Base-by-base conservation (phyloP, 2,113 vertebrate species). In the Gobius niger region DNA sequence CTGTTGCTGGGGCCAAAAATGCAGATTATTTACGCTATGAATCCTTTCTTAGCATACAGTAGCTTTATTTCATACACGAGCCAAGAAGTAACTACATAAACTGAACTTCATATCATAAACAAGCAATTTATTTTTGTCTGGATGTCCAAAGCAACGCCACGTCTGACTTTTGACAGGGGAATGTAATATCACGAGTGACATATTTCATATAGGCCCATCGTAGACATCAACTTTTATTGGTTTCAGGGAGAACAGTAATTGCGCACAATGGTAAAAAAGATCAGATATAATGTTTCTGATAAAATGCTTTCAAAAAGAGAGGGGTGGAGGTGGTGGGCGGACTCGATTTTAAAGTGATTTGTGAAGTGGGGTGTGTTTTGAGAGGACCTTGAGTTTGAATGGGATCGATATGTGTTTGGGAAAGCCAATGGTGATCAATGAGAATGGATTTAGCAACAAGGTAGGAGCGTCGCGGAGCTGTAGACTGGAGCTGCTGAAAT, bases 341-440 rank as follows among this genome's bases (percentile, higher is more conserved):
- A 60, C 81, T 86, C 86, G 70, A 79, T 88, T 90, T 83, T 76
- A 78, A 85, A 84, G 86, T 85, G 81, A 82, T 81, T 76, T 79
- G 78, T 83, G 71, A 78, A 75, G 84, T 57, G 44, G 42, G 63
- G 68, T 77, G 80, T 78, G 76, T 82, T 83, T 85, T 84, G 75
- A 87, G 78, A 70, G 68, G 89, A 91, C 86, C 90, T 92, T 91
- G 91, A 91, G 87, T 89, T 82, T 90, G 85, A 88, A 81, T 2
- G n/a, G 78, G 82, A 89, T 92, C 85, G 71, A 91, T 92, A 79
- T 8, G 10, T 40, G 60, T 84, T 83, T 66, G 77, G 83, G 81
- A 88, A 89, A 85, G 82, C 81, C 90, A 75, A 90, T 92, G 85
- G 82, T 81, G 90, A 92, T 92, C 91, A 91, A 92, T 91, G 88